Evolutionary conservation across 2,888 invertebrate genomes (phyloP).

Genomic region (Norana najaformis): DNA sequence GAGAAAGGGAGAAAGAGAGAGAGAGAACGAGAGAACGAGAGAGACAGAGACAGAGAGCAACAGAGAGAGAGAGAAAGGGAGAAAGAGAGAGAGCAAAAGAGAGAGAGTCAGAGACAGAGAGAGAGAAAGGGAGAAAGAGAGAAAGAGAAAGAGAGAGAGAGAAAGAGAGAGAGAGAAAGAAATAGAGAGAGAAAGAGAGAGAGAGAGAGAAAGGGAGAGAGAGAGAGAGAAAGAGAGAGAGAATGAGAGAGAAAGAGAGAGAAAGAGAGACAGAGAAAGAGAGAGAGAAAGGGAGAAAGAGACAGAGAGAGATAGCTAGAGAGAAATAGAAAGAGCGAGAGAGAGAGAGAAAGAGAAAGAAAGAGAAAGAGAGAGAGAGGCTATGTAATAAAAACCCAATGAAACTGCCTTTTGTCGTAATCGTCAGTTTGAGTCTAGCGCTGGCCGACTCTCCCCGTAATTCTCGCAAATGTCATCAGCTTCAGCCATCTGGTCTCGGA

Average conservation of each 20-base stretch:
- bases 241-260: too few species aligned
- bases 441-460: background rate
- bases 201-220: too few species aligned
- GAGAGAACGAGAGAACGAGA: background rate
- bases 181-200: too few species aligned
- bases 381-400: background rate
- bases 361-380: background rate
- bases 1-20: background rate
- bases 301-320: too few species aligned
- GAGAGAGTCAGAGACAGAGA: background rate
- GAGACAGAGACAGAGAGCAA: background rate
- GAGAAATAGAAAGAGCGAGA: too few species aligned
- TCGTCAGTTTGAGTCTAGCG: background rate
- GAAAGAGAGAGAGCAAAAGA: background rate
- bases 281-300: too few species aligned
- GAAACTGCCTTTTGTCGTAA: constrained; percentile 18
- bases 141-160: background rate
- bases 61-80: background rate
- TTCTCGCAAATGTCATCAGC: constrained; percentile 8
- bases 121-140: background rate
- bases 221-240: too few species aligned
- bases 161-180: background rate
- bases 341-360: too few species aligned
- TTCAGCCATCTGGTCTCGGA: background rate
- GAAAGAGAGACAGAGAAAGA: too few species aligned